Base-by-base conservation (phyloP, 1,140 invertebrate species). In the Acromyrmex echinatior region DNA sequence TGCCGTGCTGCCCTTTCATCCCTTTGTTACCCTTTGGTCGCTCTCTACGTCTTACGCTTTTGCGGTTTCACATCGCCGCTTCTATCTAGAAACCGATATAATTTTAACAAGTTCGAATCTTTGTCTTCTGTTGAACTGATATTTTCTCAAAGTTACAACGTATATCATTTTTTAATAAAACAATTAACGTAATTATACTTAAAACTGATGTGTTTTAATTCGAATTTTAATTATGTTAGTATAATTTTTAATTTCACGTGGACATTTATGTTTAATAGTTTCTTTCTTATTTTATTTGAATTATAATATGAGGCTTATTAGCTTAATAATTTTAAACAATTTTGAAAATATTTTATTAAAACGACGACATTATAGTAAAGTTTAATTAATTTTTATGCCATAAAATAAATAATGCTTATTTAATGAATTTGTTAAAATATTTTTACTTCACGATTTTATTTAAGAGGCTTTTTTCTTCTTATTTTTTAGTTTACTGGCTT, bases 1-100 rank as follows among this genome's bases (percentile, higher is more conserved):
- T 58, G 53, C 56, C 63, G 49, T 62, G 45, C 51, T 53, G n/a
- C 58, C 79, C 78, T 80, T 81, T 73, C 82, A 65, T 82, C 60
- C 76, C 65, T 71, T 86, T 70, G 39, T 80, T 60, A 73, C 58
- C 16, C 39, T 25, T 71, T 18, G 45, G 10, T 6, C 31, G 18
- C 39, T n/a, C 66, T 18, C 14, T 28, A 14, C 56, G 14, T 16
- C 53, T 88, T 35, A 31, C 49, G 82, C 74, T 76, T 65, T 49
- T 39, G 53, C 35, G 16, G 18, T 39, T 60, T 28, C 66, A 14
- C 28, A 5, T 63, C 9, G 18, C 31, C 7, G n/a, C n/a, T 66
- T 35, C 31, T n/a, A 31, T 25, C 74, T 77, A 31, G 65, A 63
- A 28, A n/a, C 1, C 12, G 25, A 10, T 68, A n/a, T 31, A 39